Percentiles rank a stretch among this genome's conserved stretches.
phyloP scores from a whole-genome alignment of 2,797 vertebrate genomes.

The Alauda arvensis region DNA sequence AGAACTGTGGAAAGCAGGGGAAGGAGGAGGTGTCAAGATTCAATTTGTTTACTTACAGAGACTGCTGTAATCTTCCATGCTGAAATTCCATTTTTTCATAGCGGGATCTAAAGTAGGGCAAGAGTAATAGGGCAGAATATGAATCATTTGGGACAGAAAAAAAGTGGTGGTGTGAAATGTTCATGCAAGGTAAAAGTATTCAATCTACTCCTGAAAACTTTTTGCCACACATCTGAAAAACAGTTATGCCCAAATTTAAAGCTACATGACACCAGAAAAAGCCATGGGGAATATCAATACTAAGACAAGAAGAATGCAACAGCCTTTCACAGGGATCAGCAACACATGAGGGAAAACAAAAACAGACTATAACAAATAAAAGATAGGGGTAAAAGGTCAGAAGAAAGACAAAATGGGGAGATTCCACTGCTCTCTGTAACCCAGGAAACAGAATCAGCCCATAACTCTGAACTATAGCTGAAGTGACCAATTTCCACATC shows the following conservation, averaged over 20 bases:
- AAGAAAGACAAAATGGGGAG: not conserved
- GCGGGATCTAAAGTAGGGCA: constrained; percentile 79
- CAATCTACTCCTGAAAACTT: not conserved
- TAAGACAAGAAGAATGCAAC: not conserved
- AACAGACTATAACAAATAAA: not conserved
- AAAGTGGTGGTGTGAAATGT: not conserved
- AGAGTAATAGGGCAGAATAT: constrained; percentile 24
- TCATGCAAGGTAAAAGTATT: not conserved
- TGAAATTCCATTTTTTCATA: constrained; percentile 91
- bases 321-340: not conserved
- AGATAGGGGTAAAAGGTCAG: not conserved
- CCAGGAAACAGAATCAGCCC: not conserved
- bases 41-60: constrained; percentile 80
- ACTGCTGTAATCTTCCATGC: constrained; percentile 79
- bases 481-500: not conserved
- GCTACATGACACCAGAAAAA: not conserved
- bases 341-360: not conserved
- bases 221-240: not conserved
- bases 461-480: not conserved
- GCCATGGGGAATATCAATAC: not conserved
- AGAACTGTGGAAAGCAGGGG: not conserved
- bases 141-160: constrained; percentile 6
- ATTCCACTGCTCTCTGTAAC: not conserved
- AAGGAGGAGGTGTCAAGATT: not conserved
- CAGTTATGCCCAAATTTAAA: not conserved